Conservation (phyloP, 2,888 invertebrate species). For the Alcis repandata region DNA sequence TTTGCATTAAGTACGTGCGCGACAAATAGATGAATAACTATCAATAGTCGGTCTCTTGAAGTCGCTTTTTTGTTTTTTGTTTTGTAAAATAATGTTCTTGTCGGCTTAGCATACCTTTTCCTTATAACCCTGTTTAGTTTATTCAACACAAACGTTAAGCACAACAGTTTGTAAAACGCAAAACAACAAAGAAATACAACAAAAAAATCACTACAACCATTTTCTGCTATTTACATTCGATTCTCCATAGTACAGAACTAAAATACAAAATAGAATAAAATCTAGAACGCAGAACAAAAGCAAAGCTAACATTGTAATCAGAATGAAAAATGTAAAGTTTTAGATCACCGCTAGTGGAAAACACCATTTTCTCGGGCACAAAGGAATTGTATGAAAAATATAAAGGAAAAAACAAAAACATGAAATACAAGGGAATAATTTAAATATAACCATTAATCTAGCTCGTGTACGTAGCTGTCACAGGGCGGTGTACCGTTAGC, state of each 20-base stretch:
- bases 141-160: background rate
- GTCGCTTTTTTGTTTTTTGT: too few relatives aligned
- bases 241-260: constrained; percentile 12
- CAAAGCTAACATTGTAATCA: constrained; percentile 52
- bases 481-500: constrained; percentile 64
- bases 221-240: constrained; percentile 4
- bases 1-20: too few relatives aligned
- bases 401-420: constrained; percentile 63
- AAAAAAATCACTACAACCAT: background rate
- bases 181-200: background rate
- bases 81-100: too few relatives aligned
- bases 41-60: too few relatives aligned
- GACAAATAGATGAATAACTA: too few relatives aligned
- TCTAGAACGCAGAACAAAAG: constrained; percentile 30
- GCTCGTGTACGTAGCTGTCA: constrained; percentile 73
- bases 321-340: constrained; percentile 69
- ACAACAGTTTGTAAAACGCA: background rate
- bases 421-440: constrained; percentile 78
- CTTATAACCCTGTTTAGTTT: too few relatives aligned
- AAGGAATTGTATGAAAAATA: constrained; percentile 58
- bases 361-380: constrained; percentile 53
- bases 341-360: constrained; percentile 65
- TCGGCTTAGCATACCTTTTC: too few relatives aligned
- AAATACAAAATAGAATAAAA: constrained; percentile 22
- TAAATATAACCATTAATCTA: constrained; percentile 85